These are phyloP conservation scores for Heliconius erato DNA, from an alignment of 2,888 invertebrate species.

Conservation along the genomic window DNA sequence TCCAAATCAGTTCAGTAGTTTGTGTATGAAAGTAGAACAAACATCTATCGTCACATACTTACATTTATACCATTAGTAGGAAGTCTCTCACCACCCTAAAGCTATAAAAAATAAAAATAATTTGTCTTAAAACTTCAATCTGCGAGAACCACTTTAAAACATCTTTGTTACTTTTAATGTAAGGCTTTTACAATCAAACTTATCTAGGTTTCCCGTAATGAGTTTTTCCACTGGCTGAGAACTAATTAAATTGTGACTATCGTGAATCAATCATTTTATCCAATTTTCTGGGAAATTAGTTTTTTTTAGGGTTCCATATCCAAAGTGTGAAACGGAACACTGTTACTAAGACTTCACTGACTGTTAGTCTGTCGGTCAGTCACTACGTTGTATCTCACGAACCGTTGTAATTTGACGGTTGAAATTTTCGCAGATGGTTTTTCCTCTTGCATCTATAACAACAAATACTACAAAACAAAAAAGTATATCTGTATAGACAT, in stretches of 20 bases:
- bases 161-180: constrained; percentile 24
- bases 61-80: neutral
- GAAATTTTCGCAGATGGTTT: too few species aligned
- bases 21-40: too few species aligned
- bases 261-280: constrained; percentile 16
- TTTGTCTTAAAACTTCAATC: constrained; percentile 2
- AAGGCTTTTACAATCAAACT: constrained; percentile 40
- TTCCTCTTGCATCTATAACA: too few species aligned
- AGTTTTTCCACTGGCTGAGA: constrained; percentile 34
- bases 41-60: too few species aligned
- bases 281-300: neutral
- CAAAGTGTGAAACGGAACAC: neutral
- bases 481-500: too few species aligned
- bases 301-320: neutral
- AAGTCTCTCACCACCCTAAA: neutral
- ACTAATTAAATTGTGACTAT: constrained; percentile 45
- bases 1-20: too few species aligned
- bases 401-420: too few species aligned
- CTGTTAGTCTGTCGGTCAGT: neutral
- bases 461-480: too few species aligned
- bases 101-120: constrained; percentile 6
- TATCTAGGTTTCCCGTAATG: constrained; percentile 45
- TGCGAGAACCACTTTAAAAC: constrained; percentile 9
- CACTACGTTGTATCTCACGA: neutral
- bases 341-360: neutral